These are phyloP conservation scores for Bucorvus abyssinicus DNA, from an alignment of 2,797 vertebrate species.

Conservation along the genomic window DNA sequence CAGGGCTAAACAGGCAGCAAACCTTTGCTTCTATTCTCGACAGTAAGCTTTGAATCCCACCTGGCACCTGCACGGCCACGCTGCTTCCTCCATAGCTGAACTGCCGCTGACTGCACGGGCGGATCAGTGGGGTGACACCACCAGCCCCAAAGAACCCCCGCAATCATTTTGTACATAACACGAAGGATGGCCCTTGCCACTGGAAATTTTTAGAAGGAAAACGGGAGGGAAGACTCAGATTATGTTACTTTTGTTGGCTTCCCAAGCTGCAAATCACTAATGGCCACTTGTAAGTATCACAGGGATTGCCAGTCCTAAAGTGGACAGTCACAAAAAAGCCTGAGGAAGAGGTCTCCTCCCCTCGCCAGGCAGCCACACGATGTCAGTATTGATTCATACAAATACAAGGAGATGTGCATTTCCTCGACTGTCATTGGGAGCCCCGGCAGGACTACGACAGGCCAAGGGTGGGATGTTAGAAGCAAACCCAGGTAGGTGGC, in stretches of 20 bases:
- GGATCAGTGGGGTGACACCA: neutral
- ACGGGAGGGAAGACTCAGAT: neutral
- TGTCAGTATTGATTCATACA: neutral
- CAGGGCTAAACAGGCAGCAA: neutral
- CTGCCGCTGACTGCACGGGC: too few relatives aligned
- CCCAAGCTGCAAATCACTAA: neutral
- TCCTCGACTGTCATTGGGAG: neutral
- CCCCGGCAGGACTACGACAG: neutral
- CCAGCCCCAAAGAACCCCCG: neutral
- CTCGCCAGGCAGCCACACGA: neutral
- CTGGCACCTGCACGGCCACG: rapidly evolving
- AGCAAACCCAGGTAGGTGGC: neutral
- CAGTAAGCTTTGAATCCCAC: neutral
- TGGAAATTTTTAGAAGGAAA: neutral
- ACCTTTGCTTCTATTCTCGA: neutral
- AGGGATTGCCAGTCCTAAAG: neutral
- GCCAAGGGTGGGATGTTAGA: neutral
- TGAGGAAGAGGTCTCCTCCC: neutral
- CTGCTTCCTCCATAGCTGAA: neutral
- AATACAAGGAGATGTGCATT: rapidly evolving
- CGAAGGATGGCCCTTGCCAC: neutral
- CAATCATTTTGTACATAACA: neutral
- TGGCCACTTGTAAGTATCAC: neutral
- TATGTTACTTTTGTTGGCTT: neutral
- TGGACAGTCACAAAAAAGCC: neutral